Evolutionary conservation across 2,113 vertebrate genomes (phyloP), one percentile per base, ranked within the genome.

Genomic region (Dipodomys ordii): DNA sequence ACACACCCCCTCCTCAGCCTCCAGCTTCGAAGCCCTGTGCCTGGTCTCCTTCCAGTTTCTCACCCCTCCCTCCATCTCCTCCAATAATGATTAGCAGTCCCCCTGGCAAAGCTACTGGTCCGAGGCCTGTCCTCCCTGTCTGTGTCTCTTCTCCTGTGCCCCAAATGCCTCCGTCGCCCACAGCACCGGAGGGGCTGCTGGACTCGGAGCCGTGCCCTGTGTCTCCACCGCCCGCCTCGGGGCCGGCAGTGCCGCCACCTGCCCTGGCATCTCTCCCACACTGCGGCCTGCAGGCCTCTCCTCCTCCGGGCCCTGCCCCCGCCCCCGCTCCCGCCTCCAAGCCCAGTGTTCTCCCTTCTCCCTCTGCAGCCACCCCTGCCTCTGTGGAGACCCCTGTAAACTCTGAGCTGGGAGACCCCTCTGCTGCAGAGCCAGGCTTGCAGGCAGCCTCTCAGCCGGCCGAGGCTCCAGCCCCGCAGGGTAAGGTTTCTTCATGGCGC

Each of bases 1-100:
- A 96, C 22, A 97, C 98, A 68, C 97, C 98, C 1, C 97, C 98
- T 0, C 98, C 98, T 68, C 97, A 87, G 90, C 97, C 97, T 95
- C 97, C 97, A 44, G 98, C 97, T 57, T 69, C 98, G 28, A 99
- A 99, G 97, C 98, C 99, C 0, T 97, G 98, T 53, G 98, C 99
- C 98, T 99, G 99, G 99, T 98, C 99, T 0, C 96, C 99, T 3
- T 98, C 98, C 96, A 99, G 96, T 96, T 99, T 99, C 78, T 99
- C 99, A 4, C 99, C 99, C 0, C 98, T 99, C 78, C 99, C 99
- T 8, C 99, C 99, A 0, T 99, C 99, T 35, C 99, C 99, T 83
- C 99, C 99, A 0, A 99, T 99, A 65, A 99, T 99, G 99, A 99
- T 99, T 95, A 99, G 99, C 97, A 99, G 99, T 62, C 99, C 99